Evolutionary conservation across 2,888 invertebrate genomes (phyloP).

Genomic region (Atrina japonica): DNA sequence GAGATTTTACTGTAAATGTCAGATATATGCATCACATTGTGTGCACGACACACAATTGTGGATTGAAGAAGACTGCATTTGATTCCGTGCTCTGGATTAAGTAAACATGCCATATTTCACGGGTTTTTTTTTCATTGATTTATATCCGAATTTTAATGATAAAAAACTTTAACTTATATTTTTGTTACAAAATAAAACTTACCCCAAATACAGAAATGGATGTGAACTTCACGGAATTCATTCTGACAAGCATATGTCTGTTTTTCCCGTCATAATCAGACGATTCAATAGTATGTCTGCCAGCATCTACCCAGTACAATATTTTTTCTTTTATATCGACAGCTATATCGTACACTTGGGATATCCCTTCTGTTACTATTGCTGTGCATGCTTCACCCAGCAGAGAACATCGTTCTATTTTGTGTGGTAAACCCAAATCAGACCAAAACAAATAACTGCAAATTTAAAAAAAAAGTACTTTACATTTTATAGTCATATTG

Average conservation of each 20-base stretch:
- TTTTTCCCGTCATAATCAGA: conserved; percentile 20
- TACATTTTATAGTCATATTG: no score
- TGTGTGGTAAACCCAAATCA: conserved; percentile 28
- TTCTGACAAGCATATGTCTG: conserved; percentile 10
- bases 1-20: no score
- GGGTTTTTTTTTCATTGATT: no score
- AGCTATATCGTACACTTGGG: conserved; percentile 34
- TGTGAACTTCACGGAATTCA: conserved; percentile 27
- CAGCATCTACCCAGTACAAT: conserved; percentile 47
- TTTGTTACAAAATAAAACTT: no score
- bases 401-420: conserved; percentile 43
- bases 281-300: conserved; percentile 20
- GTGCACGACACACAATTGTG: no score
- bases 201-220: conserved; percentile 24
- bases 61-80: no score
- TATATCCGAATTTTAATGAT: no score
- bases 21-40: no score
- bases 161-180: no score
- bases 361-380: conserved; percentile 1
- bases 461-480: not conserved
- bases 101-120: no score
- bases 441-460: conserved; percentile 55
- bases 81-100: no score
- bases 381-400: conserved; percentile 34
- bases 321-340: conserved; percentile 31